phyloP scores from a whole-genome alignment of 2,888 invertebrate species.

The Ypsolopha sequella region DNA sequence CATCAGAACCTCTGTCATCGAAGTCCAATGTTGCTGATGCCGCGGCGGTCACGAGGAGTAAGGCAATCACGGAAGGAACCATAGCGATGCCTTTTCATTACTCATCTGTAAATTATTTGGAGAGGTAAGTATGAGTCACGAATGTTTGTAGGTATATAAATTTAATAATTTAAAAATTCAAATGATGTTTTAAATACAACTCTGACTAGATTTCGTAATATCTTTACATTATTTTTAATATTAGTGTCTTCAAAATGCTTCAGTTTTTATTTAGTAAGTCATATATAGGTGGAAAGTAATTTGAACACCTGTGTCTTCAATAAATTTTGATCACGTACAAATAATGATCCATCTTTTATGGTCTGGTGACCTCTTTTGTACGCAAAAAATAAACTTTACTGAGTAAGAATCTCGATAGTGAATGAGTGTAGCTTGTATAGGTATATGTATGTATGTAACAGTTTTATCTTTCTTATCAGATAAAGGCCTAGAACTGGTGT shows the following conservation, averaged over 20 bases:
- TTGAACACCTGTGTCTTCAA: background rate
- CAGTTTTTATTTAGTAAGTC: too few relatives aligned
- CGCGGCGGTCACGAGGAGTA: constrained; percentile 13
- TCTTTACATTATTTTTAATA: too few relatives aligned
- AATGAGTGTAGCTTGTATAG: background rate
- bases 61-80: constrained; percentile 24
- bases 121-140: too few relatives aligned
- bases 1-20: constrained; percentile 32
- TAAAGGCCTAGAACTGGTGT: constrained; percentile 35
- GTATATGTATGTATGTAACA: constrained; percentile 25
- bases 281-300: too few relatives aligned
- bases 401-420: background rate
- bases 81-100: constrained; percentile 49
- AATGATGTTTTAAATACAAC: background rate
- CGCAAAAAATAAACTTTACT: background rate
- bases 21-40: constrained; percentile 30
- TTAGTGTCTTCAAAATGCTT: too few relatives aligned
- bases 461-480: constrained; percentile 65
- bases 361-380: background rate
- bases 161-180: background rate
- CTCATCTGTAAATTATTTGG: constrained; percentile 34
- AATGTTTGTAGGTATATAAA: too few relatives aligned
- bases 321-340: background rate
- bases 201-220: too few relatives aligned
- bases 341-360: background rate